Evolutionary conservation across 2,888 invertebrate species (phyloP).

Genomic region (Drosophila macrospina): DNA sequence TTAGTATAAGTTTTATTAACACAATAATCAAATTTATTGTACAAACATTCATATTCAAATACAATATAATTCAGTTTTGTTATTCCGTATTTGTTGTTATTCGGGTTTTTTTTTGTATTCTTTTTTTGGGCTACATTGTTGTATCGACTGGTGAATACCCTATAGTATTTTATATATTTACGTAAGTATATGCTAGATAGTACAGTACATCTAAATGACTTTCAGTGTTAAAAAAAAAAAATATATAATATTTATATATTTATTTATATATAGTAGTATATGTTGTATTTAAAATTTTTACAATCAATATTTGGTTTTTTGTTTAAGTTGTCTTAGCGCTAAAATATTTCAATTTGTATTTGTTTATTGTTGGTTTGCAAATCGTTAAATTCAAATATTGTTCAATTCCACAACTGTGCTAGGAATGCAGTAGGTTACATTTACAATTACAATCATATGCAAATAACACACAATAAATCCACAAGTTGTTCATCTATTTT

Average conservation of each 20-base stretch:
- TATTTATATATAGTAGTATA: too few species aligned
- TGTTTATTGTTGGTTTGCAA: constrained; percentile 48
- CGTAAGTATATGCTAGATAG: constrained; percentile 8
- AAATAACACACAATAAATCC: constrained; percentile 25
- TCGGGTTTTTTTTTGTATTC: constrained; percentile 11
- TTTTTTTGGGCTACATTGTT: background rate
- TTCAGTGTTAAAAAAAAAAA: constrained; percentile 26
- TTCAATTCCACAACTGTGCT: constrained; percentile 80
- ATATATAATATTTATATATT: too few species aligned
- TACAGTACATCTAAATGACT: constrained; percentile 29
- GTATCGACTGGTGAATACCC: constrained; percentile 46
- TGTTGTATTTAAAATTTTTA: constrained; percentile 38
- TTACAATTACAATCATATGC: constrained; percentile 47
- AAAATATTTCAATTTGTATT: constrained; percentile 47
- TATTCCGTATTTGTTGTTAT: constrained; percentile 2
- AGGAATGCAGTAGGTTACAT: constrained; percentile 76
- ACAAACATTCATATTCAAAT: constrained; percentile 71
- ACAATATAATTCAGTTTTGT: constrained; percentile 54
- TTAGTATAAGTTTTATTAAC: constrained; percentile 65
- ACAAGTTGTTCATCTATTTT: constrained; percentile 27
- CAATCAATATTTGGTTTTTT: constrained; percentile 17
- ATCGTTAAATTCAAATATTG: constrained; percentile 63
- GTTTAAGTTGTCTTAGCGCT: constrained; percentile 23
- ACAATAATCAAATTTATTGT: constrained; percentile 67
- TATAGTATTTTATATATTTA: constrained; percentile 24